phyloP scores from a whole-genome alignment of 2,113 vertebrate genomes.

The Ammodytes marinus region DNA sequence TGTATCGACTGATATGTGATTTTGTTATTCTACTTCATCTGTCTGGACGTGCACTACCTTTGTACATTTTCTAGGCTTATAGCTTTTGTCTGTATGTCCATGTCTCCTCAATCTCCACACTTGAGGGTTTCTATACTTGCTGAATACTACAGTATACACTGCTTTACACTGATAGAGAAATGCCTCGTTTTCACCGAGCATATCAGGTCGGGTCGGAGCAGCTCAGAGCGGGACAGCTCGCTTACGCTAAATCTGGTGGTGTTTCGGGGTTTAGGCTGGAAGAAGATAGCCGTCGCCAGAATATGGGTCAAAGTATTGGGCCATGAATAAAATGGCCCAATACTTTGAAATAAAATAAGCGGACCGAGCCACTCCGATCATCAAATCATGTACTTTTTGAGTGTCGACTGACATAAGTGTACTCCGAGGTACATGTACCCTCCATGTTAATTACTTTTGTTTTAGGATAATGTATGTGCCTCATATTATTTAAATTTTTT shows the following conservation, averaged over 20 bases:
- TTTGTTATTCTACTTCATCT: not conserved
- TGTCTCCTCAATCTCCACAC: not conserved
- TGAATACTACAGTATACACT: not conserved
- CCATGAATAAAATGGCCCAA: too few relatives aligned
- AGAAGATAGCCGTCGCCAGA: too few relatives aligned
- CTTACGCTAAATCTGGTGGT: slow-evolving; percentile 1
- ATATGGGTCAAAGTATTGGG: too few relatives aligned
- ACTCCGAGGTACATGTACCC: not conserved
- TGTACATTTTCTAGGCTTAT: not conserved
- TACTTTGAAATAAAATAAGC: too few relatives aligned
- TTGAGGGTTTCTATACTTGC: not conserved
- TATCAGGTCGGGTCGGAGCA: too few relatives aligned
- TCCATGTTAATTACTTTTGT: not conserved
- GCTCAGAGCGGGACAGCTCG: too few relatives aligned
- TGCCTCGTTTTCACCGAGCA: too few relatives aligned
- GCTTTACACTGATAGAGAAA: not conserved
- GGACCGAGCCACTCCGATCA: not conserved
- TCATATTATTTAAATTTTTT: not conserved
- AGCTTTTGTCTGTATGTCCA: not conserved
- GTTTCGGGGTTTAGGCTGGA: too few relatives aligned
- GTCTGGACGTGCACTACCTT: not conserved
- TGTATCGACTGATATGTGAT: not conserved
- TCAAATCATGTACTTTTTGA: not conserved
- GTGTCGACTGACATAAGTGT: not conserved
- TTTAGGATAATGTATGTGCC: not conserved